Evolutionary conservation across 2,888 invertebrate genomes (phyloP).

Genomic region (Tolmerus cingulatus): DNA sequence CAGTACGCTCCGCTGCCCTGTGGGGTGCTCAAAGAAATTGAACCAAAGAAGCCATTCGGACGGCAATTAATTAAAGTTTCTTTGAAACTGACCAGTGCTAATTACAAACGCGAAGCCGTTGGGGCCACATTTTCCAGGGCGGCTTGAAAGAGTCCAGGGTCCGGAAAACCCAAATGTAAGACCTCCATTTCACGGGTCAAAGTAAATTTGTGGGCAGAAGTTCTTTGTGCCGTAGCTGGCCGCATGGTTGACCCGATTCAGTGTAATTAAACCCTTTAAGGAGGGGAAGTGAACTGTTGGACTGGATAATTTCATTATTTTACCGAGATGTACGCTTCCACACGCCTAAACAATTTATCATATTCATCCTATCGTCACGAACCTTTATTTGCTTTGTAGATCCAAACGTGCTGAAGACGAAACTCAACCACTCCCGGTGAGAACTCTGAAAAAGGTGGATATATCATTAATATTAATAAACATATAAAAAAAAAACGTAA

Average conservation of each 20-base stretch:
- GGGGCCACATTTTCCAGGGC: not conserved
- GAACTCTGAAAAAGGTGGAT: not conserved
- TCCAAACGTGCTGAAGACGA: not conserved
- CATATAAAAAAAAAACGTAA: not conserved
- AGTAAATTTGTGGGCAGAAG: not conserved
- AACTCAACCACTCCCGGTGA: not conserved
- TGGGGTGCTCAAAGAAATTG: not conserved
- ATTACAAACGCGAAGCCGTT: not conserved
- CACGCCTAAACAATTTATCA: slow-evolving; percentile 3
- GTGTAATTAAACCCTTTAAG: slow-evolving; percentile 2
- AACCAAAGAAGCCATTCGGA: not conserved
- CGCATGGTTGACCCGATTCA: not conserved
- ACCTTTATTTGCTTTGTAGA: not conserved
- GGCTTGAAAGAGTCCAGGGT: not conserved
- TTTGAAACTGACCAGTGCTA: not conserved
- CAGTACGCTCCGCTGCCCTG: not conserved
- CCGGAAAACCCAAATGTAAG: not conserved
- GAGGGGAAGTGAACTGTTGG: not conserved
- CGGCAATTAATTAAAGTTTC: not conserved
- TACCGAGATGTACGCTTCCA: not conserved
- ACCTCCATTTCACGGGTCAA: not conserved
- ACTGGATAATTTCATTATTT: slow-evolving; percentile 9
- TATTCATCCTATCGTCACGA: not conserved
- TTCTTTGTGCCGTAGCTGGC: not conserved
- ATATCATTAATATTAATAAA: not conserved